Conservation (phyloP, 2,797 vertebrate species). For the Coracias cyanogaster region DNA sequence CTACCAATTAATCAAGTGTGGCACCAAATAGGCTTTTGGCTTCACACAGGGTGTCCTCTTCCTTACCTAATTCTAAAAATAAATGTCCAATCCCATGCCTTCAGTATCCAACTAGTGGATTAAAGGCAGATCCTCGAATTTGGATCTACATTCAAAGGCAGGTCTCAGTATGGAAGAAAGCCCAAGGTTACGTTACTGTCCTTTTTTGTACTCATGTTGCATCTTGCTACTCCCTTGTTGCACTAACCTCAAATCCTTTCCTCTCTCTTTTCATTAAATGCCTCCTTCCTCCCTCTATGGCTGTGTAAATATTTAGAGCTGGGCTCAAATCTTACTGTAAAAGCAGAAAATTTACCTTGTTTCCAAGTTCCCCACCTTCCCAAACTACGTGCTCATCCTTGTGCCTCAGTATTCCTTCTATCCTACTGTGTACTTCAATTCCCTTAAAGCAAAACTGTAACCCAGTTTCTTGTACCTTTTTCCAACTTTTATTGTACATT, state of each 20-base stretch:
- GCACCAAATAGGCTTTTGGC: slow-evolving; percentile 20
- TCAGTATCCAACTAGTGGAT: not conserved
- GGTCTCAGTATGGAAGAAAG: not conserved
- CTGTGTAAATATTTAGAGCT: not conserved
- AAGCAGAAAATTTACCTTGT: not conserved
- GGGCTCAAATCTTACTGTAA: not conserved
- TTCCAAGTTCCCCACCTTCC: not conserved
- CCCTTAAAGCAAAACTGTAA: not conserved
- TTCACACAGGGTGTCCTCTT: not conserved
- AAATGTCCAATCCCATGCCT: not conserved
- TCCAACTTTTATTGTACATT: not conserved
- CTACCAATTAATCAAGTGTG: slow-evolving; percentile 49
- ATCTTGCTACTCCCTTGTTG: not conserved
- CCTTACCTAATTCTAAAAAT: slow-evolving; percentile 44
- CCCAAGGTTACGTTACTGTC: not conserved
- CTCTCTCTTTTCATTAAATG: not conserved
- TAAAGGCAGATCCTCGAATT: slow-evolving; percentile 14
- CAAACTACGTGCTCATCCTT: not conserved
- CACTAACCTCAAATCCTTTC: not conserved
- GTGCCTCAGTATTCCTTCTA: not conserved
- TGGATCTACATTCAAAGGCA: not conserved
- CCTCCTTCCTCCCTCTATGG: not conserved
- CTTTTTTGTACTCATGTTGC: not conserved
- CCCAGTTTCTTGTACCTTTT: not conserved
- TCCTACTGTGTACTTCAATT: not conserved